Conservation (phyloP, 2,113 vertebrate species). For the Camelus bactrianus region DNA sequence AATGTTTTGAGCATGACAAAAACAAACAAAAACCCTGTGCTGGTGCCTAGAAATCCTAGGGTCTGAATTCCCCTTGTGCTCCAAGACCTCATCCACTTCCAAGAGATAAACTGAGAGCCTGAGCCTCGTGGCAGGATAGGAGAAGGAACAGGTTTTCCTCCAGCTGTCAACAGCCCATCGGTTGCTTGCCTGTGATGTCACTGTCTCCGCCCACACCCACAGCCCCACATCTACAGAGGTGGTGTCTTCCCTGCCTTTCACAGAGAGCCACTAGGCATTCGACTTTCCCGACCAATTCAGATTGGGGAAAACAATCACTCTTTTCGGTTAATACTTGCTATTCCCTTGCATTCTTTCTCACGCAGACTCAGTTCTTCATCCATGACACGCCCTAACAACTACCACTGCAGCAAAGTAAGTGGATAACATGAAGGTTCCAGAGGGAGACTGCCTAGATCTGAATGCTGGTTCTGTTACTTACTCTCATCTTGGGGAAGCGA, state of each 20-base stretch:
- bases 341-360: not conserved
- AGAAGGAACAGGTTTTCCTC: not conserved
- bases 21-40: not conserved
- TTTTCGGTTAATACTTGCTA: not conserved
- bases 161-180: not conserved
- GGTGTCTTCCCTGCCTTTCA: not conserved
- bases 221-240: not conserved
- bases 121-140: fast-evolving
- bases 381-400: not conserved
- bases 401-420: not conserved
- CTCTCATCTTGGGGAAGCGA: not conserved
- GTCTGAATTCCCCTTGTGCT: not conserved
- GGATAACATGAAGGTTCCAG: not conserved
- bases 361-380: not conserved
- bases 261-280: too few relatives aligned
- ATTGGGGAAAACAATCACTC: not conserved
- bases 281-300: not conserved
- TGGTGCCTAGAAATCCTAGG: not conserved
- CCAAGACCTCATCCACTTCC: not conserved
- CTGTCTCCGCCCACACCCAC: fast-evolving
- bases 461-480: not conserved
- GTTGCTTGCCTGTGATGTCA: not conserved
- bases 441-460: not conserved
- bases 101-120: not conserved
- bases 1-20: not conserved